Evolutionary conservation across 2,888 invertebrate genomes (phyloP).

Genomic region (Pecten maximus): DNA sequence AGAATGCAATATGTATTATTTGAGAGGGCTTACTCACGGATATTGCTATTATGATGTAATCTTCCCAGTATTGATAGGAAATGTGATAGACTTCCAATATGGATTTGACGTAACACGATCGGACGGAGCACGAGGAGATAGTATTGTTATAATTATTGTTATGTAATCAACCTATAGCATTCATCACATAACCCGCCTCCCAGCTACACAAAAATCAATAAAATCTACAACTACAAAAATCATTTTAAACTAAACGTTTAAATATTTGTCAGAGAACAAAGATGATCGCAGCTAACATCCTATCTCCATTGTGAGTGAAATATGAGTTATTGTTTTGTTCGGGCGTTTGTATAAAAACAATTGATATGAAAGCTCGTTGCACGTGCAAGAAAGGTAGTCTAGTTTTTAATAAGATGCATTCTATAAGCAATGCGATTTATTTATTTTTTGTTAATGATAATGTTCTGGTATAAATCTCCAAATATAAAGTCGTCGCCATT

Average conservation of each 20-base stretch:
- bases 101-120: background rate
- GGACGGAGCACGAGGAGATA: background rate
- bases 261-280: background rate
- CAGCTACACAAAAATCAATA: background rate
- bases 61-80: background rate
- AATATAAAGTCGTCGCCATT: too few species aligned
- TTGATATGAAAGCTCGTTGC: too few species aligned
- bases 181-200: background rate
- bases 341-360: too few species aligned
- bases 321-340: background rate
- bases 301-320: background rate
- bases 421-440: too few species aligned
- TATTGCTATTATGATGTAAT: conserved; percentile 30
- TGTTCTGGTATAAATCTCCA: too few species aligned
- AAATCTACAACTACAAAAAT: background rate
- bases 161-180: background rate
- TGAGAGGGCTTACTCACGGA: conserved; percentile 13
- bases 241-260: background rate
- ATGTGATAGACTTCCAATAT: background rate
- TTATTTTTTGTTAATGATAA: too few species aligned
- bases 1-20: conserved; percentile 20
- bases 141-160: background rate
- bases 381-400: too few species aligned
- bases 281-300: background rate
- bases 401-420: too few species aligned